Percentiles rank a stretch among this genome's conserved stretches.
phyloP scores from a whole-genome alignment of 1,140 invertebrate genomes.

The Meloidogyne exigua region DNA sequence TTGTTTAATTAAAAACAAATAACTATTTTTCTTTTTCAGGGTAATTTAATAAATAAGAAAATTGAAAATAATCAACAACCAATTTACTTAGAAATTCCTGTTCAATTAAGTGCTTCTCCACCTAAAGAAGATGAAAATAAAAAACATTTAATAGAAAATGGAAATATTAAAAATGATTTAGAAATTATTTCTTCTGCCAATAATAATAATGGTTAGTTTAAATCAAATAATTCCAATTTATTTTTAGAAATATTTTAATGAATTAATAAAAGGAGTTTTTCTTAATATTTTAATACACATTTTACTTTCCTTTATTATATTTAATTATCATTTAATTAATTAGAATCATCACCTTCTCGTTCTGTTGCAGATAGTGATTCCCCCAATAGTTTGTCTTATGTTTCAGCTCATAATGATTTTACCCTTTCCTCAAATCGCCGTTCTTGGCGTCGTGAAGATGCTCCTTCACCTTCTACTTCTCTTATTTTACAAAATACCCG shows the following conservation, averaged over 20 bases:
- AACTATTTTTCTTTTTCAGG: neutral
- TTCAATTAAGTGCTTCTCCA: neutral
- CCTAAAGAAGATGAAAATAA: neutral
- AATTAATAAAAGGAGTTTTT: too few relatives aligned
- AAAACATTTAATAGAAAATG: too few relatives aligned
- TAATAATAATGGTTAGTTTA: neutral
- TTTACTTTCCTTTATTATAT: neutral
- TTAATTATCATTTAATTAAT: neutral
- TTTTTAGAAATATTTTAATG: too few relatives aligned
- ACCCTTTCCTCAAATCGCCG: neutral
- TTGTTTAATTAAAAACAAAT: too few relatives aligned
- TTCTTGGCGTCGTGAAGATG: constrained; percentile 19
- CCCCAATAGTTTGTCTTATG: neutral
- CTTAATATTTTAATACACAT: too few relatives aligned
- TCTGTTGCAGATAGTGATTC: neutral
- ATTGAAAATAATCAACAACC: neutral
- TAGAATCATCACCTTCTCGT: neutral
- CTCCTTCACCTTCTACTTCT: constrained; percentile 19
- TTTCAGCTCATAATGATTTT: neutral
- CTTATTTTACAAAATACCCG: neutral
- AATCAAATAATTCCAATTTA: too few relatives aligned
- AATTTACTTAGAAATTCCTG: neutral
- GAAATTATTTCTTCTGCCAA: neutral
- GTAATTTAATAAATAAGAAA: neutral
- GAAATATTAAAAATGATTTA: neutral